Evolutionary conservation across 1,140 invertebrate genomes (phyloP).

Genomic region (Heliconius congener): DNA sequence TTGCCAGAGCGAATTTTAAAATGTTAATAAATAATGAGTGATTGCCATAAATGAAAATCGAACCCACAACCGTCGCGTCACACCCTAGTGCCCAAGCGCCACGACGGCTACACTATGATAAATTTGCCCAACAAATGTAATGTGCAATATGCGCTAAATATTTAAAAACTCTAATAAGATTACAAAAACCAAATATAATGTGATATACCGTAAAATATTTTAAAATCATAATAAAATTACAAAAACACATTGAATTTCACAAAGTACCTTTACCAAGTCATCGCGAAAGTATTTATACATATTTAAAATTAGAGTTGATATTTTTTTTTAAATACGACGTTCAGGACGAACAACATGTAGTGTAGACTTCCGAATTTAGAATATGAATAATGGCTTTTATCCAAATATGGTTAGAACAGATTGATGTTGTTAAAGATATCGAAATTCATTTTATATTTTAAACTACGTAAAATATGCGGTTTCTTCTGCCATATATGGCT

Average conservation of each 20-base stretch:
- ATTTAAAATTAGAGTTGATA: not conserved
- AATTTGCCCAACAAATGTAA: not conserved
- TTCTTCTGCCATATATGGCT: not conserved
- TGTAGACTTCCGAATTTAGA: not conserved
- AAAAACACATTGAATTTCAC: no score
- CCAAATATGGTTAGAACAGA: not conserved
- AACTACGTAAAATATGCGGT: not conserved
- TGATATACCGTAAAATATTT: no score
- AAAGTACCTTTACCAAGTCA: no score
- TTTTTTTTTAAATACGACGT: not conserved
- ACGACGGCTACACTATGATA: not conserved
- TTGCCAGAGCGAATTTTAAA: no score
- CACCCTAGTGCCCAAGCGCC: no score
- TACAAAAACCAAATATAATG: no score
- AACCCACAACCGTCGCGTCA: no score
- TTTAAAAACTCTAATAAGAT: no score
- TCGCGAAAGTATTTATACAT: not conserved
- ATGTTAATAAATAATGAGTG: no score
- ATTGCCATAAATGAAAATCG: no score
- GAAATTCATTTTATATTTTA: not conserved
- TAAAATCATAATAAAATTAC: no score
- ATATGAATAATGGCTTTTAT: slow-evolving; percentile 9
- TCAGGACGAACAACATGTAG: not conserved
- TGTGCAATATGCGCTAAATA: not conserved
- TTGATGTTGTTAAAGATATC: not conserved